Evolutionary conservation across 2,797 vertebrate species (phyloP).

Genomic region (Muraenolepis orangiensis): DNA sequence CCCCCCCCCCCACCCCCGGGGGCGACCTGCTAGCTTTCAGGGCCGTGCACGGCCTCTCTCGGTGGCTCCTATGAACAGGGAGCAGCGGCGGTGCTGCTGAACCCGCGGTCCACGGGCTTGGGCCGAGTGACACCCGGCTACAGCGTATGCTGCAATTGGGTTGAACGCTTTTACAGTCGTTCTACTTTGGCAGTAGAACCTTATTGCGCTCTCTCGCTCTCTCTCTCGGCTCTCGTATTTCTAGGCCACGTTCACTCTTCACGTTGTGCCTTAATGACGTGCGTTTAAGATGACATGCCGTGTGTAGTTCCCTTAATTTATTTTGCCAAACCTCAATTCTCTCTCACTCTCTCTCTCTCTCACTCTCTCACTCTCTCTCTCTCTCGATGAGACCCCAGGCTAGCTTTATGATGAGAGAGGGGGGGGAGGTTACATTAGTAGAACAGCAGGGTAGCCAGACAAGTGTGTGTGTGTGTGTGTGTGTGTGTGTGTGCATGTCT

Average conservation of each 20-base stretch:
- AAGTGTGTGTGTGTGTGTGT: neutral
- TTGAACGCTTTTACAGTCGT: neutral
- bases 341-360: too few species aligned
- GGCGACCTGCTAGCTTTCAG: constrained; percentile 36
- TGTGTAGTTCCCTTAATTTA: neutral
- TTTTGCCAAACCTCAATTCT: neutral
- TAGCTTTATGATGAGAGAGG: neutral
- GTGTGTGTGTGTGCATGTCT: too few species aligned
- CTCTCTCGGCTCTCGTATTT: too few species aligned
- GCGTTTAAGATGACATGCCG: neutral
- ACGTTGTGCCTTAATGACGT: neutral
- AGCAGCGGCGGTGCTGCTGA: constrained; percentile 19
- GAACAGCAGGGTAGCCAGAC: neutral
- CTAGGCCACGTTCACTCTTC: neutral
- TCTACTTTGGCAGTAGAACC: too few species aligned
- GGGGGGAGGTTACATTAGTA: neutral
- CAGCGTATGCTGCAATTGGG: constrained; percentile 31
- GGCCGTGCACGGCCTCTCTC: constrained; percentile 37
- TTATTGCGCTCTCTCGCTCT: neutral
- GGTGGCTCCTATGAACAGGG: constrained; percentile 50
- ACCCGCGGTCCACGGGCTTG: constrained; percentile 1
- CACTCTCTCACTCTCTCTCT: too few species aligned
- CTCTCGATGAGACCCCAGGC: neutral
- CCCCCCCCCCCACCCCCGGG: too few species aligned
- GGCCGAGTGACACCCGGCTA: constrained; percentile 23